These are phyloP conservation scores for Drosophila kanekoi DNA, from an alignment of 2,888 invertebrate species.

Conservation along the genomic window DNA sequence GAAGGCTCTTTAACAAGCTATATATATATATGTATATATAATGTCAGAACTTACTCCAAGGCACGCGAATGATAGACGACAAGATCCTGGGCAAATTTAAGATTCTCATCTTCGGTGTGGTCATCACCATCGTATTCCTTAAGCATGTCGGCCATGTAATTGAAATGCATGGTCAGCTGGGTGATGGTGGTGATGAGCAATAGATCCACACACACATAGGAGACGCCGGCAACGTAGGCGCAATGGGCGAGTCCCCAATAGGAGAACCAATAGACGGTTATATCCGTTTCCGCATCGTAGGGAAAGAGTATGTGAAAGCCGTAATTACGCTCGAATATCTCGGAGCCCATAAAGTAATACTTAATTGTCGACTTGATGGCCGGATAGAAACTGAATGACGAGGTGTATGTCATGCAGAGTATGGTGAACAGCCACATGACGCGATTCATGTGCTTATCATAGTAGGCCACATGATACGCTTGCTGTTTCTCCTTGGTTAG, in stretches of 20 bases:
- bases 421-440: slow-evolving; percentile 68
- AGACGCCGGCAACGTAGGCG: slow-evolving; percentile 74
- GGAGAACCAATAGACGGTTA: slow-evolving; percentile 67
- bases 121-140: slow-evolving; percentile 51
- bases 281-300: slow-evolving; percentile 54
- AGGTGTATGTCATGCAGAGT: slow-evolving; percentile 74
- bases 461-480: slow-evolving; percentile 48
- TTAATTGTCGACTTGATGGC: slow-evolving; percentile 65
- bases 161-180: slow-evolving; percentile 76
- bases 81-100: slow-evolving; percentile 50
- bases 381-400: slow-evolving; percentile 75
- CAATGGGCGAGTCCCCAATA: slow-evolving; percentile 69
- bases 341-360: slow-evolving; percentile 62
- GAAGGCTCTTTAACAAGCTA: no score
- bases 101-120: slow-evolving; percentile 52
- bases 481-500: slow-evolving; percentile 45
- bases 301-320: slow-evolving; percentile 69
- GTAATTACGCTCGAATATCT: slow-evolving; percentile 67
- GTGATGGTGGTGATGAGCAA: slow-evolving; percentile 74
- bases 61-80: slow-evolving; percentile 58
- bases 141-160: slow-evolving; percentile 67
- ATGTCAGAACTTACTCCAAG: slow-evolving; percentile 65
- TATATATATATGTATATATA: no score
- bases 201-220: slow-evolving; percentile 77
- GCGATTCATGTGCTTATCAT: slow-evolving; percentile 57